phyloP scores from a whole-genome alignment of 2,888 invertebrate species.

The Oxycera nigricornis region DNA sequence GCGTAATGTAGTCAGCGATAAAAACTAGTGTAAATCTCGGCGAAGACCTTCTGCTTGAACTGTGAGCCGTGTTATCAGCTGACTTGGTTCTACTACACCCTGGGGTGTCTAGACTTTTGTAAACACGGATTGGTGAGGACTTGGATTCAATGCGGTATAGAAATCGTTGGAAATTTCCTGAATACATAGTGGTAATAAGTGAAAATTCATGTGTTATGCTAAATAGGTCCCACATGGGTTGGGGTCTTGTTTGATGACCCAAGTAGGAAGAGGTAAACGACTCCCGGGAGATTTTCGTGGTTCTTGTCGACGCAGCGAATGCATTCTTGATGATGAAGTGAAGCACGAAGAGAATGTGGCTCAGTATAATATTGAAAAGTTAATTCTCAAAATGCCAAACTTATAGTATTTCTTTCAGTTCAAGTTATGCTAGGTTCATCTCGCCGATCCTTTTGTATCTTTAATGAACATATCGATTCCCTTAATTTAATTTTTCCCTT shows the following conservation, averaged over 20 bases:
- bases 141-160: neutral
- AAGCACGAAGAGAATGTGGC: too few relatives aligned
- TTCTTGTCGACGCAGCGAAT: too few relatives aligned
- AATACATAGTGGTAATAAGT: neutral
- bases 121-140: neutral
- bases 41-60: neutral
- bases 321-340: too few relatives aligned
- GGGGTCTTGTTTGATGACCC: too few relatives aligned
- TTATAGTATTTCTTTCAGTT: too few relatives aligned
- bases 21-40: constrained; percentile 1
- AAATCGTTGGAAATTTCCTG: neutral
- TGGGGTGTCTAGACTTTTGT: neutral
- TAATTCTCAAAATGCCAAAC: too few relatives aligned
- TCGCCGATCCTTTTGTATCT: too few relatives aligned
- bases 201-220: neutral
- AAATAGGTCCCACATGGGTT: neutral
- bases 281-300: too few relatives aligned
- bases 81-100: neutral
- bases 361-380: too few relatives aligned
- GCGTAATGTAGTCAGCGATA: neutral
- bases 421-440: too few relatives aligned
- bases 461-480: too few relatives aligned
- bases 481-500: neutral
- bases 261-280: neutral
- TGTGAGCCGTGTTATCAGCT: constrained; percentile 17